These are phyloP conservation scores for Macropodus opercularis DNA, from an alignment of 2,797 vertebrate species.

Conservation along the genomic window DNA sequence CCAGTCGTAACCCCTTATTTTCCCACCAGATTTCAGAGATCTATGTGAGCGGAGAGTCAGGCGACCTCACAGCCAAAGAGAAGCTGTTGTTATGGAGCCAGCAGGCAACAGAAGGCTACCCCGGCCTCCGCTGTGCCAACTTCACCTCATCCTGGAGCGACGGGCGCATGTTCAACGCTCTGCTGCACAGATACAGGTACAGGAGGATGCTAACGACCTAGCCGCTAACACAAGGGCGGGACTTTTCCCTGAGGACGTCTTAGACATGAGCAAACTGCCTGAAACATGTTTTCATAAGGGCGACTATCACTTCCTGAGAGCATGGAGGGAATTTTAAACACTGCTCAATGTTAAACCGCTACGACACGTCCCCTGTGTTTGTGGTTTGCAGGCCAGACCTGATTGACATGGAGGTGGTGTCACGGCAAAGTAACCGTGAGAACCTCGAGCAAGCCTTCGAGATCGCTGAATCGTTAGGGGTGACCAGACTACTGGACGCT, in stretches of 20 bases:
- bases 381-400: slow-evolving; percentile 89
- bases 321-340: not conserved
- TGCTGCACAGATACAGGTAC: slow-evolving; percentile 96
- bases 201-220: not conserved
- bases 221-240: not conserved
- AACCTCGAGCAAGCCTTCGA: slow-evolving; percentile 98
- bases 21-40: slow-evolving; percentile 94
- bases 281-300: no score
- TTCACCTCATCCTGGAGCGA: slow-evolving; percentile 97
- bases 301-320: not conserved
- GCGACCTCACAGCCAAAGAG: slow-evolving; percentile 98
- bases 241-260: not conserved
- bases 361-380: not conserved
- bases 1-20: not conserved
- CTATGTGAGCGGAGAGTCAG: slow-evolving; percentile 95
- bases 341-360: no score
- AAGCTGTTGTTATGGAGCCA: slow-evolving; percentile 97
- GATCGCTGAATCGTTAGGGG: slow-evolving; percentile 94
- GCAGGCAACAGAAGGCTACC: slow-evolving; percentile 92
- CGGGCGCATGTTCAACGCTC: slow-evolving; percentile 96
- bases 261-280: not conserved
- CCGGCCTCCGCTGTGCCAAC: slow-evolving; percentile 93
- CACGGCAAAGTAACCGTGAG: slow-evolving; percentile 91
- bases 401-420: slow-evolving; percentile 94
- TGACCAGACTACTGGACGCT: slow-evolving; percentile 94